These are phyloP conservation scores for Carterocephalus palaemon DNA, from an alignment of 2,888 invertebrate genomes.

Conservation along the genomic window DNA sequence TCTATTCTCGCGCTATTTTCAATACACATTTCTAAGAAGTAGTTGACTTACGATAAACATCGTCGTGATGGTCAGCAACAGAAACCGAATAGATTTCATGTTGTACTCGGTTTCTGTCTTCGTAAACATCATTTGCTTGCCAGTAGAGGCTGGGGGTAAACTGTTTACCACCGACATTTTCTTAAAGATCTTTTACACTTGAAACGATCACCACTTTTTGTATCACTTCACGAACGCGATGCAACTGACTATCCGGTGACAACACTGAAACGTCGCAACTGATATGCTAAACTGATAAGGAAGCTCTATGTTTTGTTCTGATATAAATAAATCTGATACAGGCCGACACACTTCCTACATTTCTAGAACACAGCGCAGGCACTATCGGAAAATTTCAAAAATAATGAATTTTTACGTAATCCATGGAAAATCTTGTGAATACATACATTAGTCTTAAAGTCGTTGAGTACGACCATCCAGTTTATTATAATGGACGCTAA, in stretches of 20 bases:
- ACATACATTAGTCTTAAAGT: constrained; percentile 3
- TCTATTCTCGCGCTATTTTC: too few species aligned
- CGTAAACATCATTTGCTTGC: constrained; percentile 52
- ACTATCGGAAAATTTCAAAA: neutral
- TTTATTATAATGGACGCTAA: constrained; percentile 10
- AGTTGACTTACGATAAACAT: constrained; percentile 71
- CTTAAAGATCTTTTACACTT: constrained; percentile 6
- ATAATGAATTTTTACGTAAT: too few species aligned
- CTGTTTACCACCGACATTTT: constrained; percentile 42
- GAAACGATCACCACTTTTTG: too few species aligned
- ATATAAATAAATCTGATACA: neutral
- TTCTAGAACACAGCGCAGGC: constrained; percentile 10
- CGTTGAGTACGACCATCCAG: neutral
- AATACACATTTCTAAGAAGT: constrained; percentile 1
- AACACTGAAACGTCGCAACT: constrained; percentile 22
- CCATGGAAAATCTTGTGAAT: too few species aligned
- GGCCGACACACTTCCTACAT: neutral
- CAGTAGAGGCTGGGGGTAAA: too few species aligned
- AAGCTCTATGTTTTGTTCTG: too few species aligned
- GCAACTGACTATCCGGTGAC: constrained; percentile 17
- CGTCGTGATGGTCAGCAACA: constrained; percentile 63
- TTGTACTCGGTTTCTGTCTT: constrained; percentile 68
- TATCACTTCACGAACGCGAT: constrained; percentile 11
- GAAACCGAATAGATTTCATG: constrained; percentile 70
- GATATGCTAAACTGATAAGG: constrained; percentile 44